Conservation (phyloP, 2,113 vertebrate species). For the Pangasianodon hypophthalmus region DNA sequence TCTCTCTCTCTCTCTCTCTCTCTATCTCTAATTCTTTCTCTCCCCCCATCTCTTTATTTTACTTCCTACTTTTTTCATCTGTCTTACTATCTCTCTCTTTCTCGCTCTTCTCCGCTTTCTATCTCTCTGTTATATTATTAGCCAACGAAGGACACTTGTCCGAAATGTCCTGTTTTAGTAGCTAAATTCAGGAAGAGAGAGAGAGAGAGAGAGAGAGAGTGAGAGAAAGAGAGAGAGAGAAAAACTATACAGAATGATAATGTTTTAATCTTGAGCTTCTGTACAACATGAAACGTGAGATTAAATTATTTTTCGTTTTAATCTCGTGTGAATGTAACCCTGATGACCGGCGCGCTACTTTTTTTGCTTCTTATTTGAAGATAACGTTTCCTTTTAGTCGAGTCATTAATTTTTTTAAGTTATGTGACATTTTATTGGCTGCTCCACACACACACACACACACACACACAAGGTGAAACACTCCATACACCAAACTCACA, state of each 20-base stretch:
- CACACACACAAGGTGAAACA: not conserved
- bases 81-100: not conserved
- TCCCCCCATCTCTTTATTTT: constrained; percentile 4
- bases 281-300: not conserved
- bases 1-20: not conserved
- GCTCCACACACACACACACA: constrained; percentile 1
- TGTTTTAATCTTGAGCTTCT: not conserved
- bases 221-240: not conserved
- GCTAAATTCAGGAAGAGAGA: not conserved
- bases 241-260: not conserved
- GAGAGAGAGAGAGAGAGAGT: not conserved
- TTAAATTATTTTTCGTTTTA: not conserved
- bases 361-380: not conserved
- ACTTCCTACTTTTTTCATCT: not conserved
- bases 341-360: not conserved
- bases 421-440: not conserved
- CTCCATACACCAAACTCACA: too few relatives aligned
- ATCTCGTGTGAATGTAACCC: not conserved
- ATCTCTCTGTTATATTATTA: not conserved
- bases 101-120: not conserved
- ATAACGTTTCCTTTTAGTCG: not conserved
- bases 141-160: too few relatives aligned
- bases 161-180: too few relatives aligned
- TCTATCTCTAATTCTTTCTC: not conserved
- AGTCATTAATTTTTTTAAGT: not conserved